A percentile compares a stretch with the other conserved stretches of the same genome.
These are phyloP conservation scores for Drosophila repleta DNA, from an alignment of 1,140 invertebrate species.

Conservation along the genomic window DNA sequence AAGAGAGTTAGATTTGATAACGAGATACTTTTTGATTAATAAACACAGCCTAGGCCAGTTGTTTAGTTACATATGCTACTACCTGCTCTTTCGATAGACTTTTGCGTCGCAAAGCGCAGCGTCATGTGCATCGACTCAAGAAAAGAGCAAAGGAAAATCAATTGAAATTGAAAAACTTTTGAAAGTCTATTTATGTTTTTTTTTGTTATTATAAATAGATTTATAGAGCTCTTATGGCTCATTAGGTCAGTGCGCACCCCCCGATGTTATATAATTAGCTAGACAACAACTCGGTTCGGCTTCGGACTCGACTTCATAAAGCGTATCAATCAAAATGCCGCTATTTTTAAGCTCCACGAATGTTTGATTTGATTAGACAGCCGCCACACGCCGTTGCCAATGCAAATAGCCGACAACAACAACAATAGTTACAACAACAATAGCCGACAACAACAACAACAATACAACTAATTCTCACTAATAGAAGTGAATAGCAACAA, in stretches of 20 bases:
- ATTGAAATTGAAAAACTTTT: constrained; percentile 60
- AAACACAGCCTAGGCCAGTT: constrained; percentile 47
- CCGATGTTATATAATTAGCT: constrained; percentile 70
- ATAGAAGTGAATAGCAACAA: constrained; percentile 59
- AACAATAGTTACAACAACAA: constrained; percentile 14
- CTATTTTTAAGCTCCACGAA: constrained; percentile 68
- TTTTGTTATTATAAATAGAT: constrained; percentile 44
- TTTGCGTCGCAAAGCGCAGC: not conserved
- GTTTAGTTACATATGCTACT: constrained; percentile 60
- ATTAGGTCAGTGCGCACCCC: constrained; percentile 66
- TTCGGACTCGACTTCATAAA: constrained; percentile 9
- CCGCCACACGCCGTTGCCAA: constrained; percentile 65
- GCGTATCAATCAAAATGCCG: constrained; percentile 64
- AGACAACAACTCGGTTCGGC: constrained; percentile 20
- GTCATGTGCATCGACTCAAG: constrained; percentile 6
- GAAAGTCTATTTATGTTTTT: constrained; percentile 35
- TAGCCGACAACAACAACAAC: constrained; percentile 29
- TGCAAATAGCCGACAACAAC: constrained; percentile 43
- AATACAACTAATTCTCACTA: constrained; percentile 57
- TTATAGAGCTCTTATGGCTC: constrained; percentile 54
- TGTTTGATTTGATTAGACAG: constrained; percentile 65
- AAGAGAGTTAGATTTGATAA: constrained; percentile 47
- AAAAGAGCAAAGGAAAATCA: constrained; percentile 26
- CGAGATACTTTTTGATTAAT: constrained; percentile 77
- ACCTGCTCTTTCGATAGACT: not conserved